Evolutionary conservation across 2,888 invertebrate species (phyloP).

Genomic region (Sphecodes monilicornis): DNA sequence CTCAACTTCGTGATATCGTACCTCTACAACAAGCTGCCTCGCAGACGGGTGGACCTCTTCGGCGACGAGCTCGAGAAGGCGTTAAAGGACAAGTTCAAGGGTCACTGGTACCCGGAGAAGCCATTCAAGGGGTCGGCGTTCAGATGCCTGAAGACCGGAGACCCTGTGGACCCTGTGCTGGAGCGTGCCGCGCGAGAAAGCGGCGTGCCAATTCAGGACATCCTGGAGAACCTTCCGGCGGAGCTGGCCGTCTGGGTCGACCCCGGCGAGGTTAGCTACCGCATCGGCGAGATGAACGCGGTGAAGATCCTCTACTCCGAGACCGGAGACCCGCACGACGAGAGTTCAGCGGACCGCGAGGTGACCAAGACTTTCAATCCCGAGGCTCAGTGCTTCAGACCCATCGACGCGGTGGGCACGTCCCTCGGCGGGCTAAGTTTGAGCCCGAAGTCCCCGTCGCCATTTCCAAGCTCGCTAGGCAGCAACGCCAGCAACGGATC

Average conservation of each 20-base stretch:
- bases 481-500: constrained; percentile 78
- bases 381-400: constrained; percentile 98
- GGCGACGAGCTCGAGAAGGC: constrained; percentile 98
- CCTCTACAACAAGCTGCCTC: constrained; percentile 98
- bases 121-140: constrained; percentile 98
- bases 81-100: constrained; percentile 97
- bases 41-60: constrained; percentile 98
- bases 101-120: constrained; percentile 99
- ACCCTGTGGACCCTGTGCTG: constrained; percentile 96
- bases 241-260: constrained; percentile 99
- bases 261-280: constrained; percentile 98
- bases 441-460: constrained; percentile 89
- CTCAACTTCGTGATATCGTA: constrained; percentile 99
- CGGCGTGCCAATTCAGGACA: constrained; percentile 96
- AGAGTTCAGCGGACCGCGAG: constrained; percentile 89
- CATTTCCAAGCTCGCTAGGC: constrained; percentile 85
- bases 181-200: constrained; percentile 96
- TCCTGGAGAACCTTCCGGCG: constrained; percentile 96
- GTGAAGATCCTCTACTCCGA: constrained; percentile 93
- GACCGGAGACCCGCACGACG: constrained; percentile 89
- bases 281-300: constrained; percentile 97
- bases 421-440: constrained; percentile 89
- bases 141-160: constrained; percentile 97
- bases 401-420: constrained; percentile 95
- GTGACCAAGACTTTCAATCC: constrained; percentile 98